phyloP scores from a whole-genome alignment of 2,888 invertebrate genomes.

The Lasioglossum oenotherae region DNA sequence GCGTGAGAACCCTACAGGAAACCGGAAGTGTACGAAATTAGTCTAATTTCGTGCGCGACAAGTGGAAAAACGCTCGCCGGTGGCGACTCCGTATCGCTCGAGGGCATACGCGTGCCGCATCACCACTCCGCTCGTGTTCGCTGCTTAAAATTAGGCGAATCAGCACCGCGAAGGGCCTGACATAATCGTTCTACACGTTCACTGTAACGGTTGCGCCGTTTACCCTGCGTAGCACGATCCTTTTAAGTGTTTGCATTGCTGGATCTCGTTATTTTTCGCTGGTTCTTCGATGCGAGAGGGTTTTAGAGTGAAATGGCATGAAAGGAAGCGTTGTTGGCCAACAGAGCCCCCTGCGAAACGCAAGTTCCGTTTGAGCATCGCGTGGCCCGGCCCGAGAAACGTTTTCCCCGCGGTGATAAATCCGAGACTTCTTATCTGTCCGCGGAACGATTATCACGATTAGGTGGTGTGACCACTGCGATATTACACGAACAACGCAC shows the following conservation, averaged over 20 bases:
- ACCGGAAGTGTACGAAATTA: slow-evolving; percentile 64
- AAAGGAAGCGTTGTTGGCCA: neutral
- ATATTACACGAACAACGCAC: slow-evolving; percentile 9
- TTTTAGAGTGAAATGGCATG: neutral
- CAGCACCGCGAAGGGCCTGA: neutral
- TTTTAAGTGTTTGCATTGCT: no score
- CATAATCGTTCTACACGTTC: neutral
- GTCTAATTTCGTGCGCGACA: slow-evolving; percentile 61
- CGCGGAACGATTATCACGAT: slow-evolving; percentile 43
- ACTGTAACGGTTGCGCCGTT: no score
- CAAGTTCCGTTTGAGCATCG: neutral
- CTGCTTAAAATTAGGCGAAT: slow-evolving; percentile 1
- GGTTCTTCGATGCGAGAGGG: no score
- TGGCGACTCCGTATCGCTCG: slow-evolving; percentile 25
- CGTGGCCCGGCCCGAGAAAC: neutral
- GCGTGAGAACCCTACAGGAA: slow-evolving; percentile 57
- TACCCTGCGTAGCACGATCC: no score
- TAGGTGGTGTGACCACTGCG: slow-evolving; percentile 32
- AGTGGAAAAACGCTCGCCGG: slow-evolving; percentile 63
- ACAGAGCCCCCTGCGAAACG: neutral
- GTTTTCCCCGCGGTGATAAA: slow-evolving; percentile 34
- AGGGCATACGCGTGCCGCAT: slow-evolving; percentile 53
- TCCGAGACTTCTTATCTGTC: slow-evolving; percentile 53
- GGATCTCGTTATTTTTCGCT: no score
- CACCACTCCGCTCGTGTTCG: slow-evolving; percentile 30